Base-by-base conservation (phyloP, 2,797 vertebrate species). In the Graptemys geographica region DNA sequence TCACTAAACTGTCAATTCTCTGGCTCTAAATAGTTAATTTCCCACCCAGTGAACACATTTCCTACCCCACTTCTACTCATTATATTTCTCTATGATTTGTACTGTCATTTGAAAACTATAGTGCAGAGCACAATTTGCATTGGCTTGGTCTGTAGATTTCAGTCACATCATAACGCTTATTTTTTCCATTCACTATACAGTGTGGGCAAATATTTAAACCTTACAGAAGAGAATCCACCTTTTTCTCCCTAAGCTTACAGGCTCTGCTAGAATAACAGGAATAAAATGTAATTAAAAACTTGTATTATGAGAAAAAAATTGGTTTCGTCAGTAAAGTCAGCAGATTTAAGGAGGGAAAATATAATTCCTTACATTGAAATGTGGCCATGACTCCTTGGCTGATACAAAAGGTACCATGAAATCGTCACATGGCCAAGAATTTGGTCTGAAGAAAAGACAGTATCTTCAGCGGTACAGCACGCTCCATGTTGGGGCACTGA, bases 131-230 rank as follows among this genome's bases (percentile, higher is more conserved):
- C 52, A 57, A 6, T 57, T 53, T 15, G 13, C 81, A 2, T 0
- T 11, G 65, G 76, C 44, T 2, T 0, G 8, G 25, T 0, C 18
- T 0, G 37, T 47, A 3, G 37, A 0, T 2, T 47, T 2, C 4
- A 27, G 18, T 2, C 91, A 4, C 31, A 1, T 5, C 82, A 10
- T 2, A 0, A 23, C 74, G 21, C 28, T 6, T 28, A 15, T 13
- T 69, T 55, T 52, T 37, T 47, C 47, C 27, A 0, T 53, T 59
- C 21, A 18, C 5, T 6, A 47, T 28, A 49, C 74, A 49, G 44
- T 31, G 27, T 49, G 15, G 8, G 8, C 44, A 78, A 78, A 31
- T 31, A 78, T 78, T 78, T 78, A 47, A 78, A 49, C 44, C 74
- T 49, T 49, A 31, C 13, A 78, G 74, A 72, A 25, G 69, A 49